These are phyloP conservation scores for Zaprionus gabonicus DNA, from an alignment of 1,140 invertebrate species.

Conservation along the genomic window DNA sequence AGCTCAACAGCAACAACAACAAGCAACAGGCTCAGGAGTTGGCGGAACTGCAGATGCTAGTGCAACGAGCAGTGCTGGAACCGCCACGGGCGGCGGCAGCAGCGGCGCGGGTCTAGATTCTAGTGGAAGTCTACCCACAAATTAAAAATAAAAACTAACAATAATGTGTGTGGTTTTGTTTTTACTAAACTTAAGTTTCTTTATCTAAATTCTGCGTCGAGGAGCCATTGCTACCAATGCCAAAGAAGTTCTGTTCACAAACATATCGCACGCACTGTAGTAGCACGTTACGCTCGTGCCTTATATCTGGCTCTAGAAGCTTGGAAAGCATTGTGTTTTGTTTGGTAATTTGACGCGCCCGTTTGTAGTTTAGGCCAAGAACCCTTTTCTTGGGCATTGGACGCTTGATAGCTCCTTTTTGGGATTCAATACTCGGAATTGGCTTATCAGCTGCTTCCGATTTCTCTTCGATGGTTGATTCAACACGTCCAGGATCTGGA, in stretches of 20 bases:
- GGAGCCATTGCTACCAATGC: constrained; percentile 32
- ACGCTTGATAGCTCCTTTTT: neutral
- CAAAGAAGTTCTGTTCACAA: constrained; percentile 89
- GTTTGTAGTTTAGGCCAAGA: constrained; percentile 71
- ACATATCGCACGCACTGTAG: constrained; percentile 91
- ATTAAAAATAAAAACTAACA: constrained; percentile 36
- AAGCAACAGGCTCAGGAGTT: constrained; percentile 15
- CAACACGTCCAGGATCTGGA: neutral
- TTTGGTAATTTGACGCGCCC: constrained; percentile 77
- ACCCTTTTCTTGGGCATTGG: constrained; percentile 40
- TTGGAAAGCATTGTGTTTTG: constrained; percentile 86
- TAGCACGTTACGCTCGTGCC: constrained; percentile 90
- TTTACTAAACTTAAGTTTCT: constrained; percentile 21
- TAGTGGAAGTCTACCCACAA: constrained; percentile 43
- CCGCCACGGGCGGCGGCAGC: neutral
- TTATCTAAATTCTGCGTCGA: neutral
- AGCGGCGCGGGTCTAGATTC: constrained; percentile 35
- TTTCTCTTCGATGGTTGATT: neutral
- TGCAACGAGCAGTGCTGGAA: neutral
- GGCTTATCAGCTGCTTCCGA: neutral
- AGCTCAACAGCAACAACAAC: constrained; percentile 63
- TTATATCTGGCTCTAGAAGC: constrained; percentile 87
- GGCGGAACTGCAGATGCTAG: neutral
- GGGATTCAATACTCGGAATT: neutral
- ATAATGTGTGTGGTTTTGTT: neutral